Percentiles rank a stretch among this genome's conserved stretches.
phyloP scores from a whole-genome alignment of 2,113 vertebrate genomes.

The Coregonus clupeaformis region DNA sequence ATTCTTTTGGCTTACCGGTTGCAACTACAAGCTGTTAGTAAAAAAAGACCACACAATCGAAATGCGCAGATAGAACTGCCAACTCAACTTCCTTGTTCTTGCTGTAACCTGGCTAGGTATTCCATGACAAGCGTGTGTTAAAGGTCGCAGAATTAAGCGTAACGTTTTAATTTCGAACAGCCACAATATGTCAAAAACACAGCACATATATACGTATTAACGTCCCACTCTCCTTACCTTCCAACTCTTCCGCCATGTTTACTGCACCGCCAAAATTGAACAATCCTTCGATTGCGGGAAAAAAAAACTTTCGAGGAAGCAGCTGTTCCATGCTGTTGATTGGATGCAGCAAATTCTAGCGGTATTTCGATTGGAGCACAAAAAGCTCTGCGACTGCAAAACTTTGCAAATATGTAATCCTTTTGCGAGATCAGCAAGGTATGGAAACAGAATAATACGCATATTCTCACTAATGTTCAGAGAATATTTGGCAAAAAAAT shows the following conservation, averaged over 20 bases:
- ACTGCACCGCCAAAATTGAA: slow-evolving; percentile 60
- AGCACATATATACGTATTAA: neutral
- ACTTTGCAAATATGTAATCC: too few species aligned
- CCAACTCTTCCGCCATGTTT: slow-evolving; percentile 77
- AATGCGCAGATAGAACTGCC: too few species aligned
- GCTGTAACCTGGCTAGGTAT: too few species aligned
- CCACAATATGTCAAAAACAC: neutral
- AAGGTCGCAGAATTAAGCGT: neutral
- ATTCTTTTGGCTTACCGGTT: neutral
- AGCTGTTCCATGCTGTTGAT: slow-evolving; percentile 58
- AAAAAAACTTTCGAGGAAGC: neutral
- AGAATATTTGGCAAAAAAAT: too few species aligned
- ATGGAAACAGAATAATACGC: too few species aligned
- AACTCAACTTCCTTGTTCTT: too few species aligned
- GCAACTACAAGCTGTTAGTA: neutral
- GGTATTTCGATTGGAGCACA: too few species aligned
- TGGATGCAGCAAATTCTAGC: slow-evolving; percentile 33
- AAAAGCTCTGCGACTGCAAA: too few species aligned
- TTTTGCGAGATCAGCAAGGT: too few species aligned
- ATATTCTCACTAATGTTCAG: too few species aligned
- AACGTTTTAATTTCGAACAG: neutral
- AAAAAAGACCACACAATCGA: too few species aligned
- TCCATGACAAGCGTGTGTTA: too few species aligned
- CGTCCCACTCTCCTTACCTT: slow-evolving; percentile 56
- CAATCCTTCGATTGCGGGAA: neutral